Conservation (phyloP, 2,113 vertebrate genomes). For the Oreochromis spilurus region DNA sequence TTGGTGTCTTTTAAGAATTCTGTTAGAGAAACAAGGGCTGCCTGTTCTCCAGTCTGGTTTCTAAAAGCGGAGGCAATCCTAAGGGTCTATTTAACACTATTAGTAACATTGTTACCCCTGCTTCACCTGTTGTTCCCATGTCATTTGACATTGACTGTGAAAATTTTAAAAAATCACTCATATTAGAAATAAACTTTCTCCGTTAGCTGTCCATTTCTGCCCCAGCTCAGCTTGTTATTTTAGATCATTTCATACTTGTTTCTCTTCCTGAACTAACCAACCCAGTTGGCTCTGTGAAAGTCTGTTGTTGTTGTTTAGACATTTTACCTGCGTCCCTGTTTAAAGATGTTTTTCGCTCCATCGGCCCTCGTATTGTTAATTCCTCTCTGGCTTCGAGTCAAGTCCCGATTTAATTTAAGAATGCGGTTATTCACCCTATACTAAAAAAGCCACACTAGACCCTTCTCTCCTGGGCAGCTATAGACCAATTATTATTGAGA, state of each 20-base stretch:
- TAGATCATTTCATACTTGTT: neutral
- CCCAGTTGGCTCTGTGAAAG: neutral
- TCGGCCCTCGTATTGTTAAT: neutral
- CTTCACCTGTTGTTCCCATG: neutral
- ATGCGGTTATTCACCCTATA: neutral
- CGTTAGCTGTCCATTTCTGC: neutral
- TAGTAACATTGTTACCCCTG: neutral
- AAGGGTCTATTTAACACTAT: neutral
- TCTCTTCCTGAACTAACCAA: neutral
- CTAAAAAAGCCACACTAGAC: neutral
- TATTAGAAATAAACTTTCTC: neutral
- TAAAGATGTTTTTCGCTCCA: neutral
- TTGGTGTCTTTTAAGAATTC: neutral
- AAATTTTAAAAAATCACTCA: rapidly evolving
- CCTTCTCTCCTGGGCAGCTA: neutral
- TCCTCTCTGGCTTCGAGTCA: neutral
- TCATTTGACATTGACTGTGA: neutral
- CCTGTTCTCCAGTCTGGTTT: neutral
- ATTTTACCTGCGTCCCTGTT: neutral
- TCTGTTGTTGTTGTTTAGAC: neutral
- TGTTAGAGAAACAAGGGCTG: neutral
- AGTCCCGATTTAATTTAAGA: neutral
- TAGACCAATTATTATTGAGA: neutral
- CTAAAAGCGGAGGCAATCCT: neutral
- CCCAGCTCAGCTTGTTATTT: neutral